Percentiles rank a stretch among this genome's conserved stretches.
These are phyloP conservation scores for Calonectris borealis DNA, from an alignment of 2,113 vertebrate species.

Conservation along the genomic window DNA sequence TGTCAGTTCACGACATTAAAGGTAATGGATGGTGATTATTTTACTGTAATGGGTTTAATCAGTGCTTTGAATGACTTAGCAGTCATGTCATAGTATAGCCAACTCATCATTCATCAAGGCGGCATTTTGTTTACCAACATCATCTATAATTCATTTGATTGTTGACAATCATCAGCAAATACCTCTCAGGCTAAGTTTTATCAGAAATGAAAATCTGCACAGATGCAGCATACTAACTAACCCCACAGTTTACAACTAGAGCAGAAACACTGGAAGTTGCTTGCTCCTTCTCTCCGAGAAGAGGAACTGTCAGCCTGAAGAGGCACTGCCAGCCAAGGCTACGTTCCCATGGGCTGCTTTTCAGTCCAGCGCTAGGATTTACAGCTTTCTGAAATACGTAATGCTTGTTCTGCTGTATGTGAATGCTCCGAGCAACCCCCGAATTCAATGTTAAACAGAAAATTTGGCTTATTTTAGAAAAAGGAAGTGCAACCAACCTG, in stretches of 20 bases:
- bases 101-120: constrained; percentile 78
- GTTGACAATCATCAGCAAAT: constrained; percentile 80
- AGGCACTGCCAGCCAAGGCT: neutral
- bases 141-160: constrained; percentile 82
- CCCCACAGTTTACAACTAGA: neutral
- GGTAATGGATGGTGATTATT: constrained; percentile 85
- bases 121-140: constrained; percentile 79
- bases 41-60: constrained; percentile 84
- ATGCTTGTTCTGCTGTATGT: neutral
- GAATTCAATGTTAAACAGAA: neutral
- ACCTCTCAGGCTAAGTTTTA: constrained; percentile 72
- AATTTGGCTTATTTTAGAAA: neutral
- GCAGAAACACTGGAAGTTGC: neutral
- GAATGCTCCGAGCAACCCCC: neutral
- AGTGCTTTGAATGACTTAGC: constrained; percentile 81
- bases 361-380: neutral
- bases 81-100: constrained; percentile 73
- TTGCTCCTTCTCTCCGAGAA: neutral
- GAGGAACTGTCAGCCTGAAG: neutral
- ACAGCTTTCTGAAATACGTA: neutral
- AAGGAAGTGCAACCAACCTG: neutral
- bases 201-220: constrained; percentile 72
- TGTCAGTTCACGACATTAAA: constrained; percentile 83
- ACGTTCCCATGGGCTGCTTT: neutral
- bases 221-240: constrained; percentile 44